Evolutionary conservation across 2,888 invertebrate species (phyloP).

Genomic region (Ormyrus pomaceus): DNA sequence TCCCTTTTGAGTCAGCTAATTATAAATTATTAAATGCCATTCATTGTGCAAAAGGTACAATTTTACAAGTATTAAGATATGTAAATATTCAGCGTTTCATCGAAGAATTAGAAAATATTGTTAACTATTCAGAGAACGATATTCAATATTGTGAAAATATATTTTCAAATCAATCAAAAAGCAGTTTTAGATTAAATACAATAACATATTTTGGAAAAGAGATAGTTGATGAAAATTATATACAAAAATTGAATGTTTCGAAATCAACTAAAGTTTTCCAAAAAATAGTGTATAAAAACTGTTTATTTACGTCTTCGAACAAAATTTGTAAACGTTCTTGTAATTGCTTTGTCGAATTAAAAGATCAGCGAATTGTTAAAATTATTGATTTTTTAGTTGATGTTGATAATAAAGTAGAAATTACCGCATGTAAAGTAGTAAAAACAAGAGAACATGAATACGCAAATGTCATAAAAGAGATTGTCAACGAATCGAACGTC

Average conservation of each 20-base stretch:
- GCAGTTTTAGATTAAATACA: neutral
- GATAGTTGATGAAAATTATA: neutral
- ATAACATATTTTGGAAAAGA: neutral
- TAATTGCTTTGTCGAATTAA: neutral
- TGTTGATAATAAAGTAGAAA: neutral
- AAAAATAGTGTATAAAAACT: neutral
- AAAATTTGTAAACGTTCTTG: slow-evolving; percentile 2
- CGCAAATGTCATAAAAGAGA: neutral
- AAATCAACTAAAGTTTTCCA: neutral
- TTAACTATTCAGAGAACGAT: neutral
- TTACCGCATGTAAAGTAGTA: slow-evolving; percentile 3
- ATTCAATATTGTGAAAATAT: neutral
- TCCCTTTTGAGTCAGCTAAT: neutral
- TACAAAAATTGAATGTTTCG: slow-evolving; percentile 7
- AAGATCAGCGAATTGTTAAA: neutral
- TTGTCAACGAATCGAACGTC: neutral
- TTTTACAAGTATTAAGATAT: neutral
- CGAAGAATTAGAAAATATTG: neutral
- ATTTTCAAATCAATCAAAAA: neutral
- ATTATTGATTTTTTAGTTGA: slow-evolving; percentile 10
- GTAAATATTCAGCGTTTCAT: neutral
- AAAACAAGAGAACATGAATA: slow-evolving; percentile 38
- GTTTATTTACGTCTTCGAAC: neutral
- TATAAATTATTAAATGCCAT: neutral
- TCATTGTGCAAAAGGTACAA: neutral